These are phyloP conservation scores for Diadromus collaris DNA, from an alignment of 2,888 invertebrate species.

Conservation along the genomic window DNA sequence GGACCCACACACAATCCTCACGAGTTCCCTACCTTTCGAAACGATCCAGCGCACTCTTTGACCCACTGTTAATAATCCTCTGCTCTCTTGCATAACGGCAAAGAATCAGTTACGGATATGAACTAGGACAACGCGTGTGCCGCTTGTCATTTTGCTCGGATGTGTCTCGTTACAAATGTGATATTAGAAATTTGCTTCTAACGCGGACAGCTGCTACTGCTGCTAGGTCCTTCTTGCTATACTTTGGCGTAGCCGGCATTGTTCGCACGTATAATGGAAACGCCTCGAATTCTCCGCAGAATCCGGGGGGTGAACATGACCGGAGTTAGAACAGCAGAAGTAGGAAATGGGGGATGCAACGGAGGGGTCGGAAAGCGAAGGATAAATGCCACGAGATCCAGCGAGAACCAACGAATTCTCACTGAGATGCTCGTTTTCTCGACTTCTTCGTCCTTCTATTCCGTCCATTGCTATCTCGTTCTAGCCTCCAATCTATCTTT, in stretches of 20 bases:
- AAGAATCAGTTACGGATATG: constrained; percentile 37
- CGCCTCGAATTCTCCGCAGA: constrained; percentile 71
- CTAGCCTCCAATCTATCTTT: background rate
- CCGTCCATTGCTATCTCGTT: background rate
- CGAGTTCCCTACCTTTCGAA: constrained; percentile 23
- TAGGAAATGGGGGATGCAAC: constrained; percentile 19
- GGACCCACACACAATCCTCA: constrained; percentile 24
- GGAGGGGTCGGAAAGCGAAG: constrained; percentile 16
- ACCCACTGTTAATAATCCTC: constrained; percentile 41
- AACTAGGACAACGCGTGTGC: background rate
- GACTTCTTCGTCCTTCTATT: constrained; percentile 8
- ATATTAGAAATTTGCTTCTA: constrained; percentile 76
- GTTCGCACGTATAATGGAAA: constrained; percentile 69
- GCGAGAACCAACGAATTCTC: constrained; percentile 46
- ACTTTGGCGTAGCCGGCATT: constrained; percentile 34
- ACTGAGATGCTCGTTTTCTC: constrained; percentile 23
- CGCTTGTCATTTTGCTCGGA: no score
- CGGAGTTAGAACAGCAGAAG: constrained; percentile 1
- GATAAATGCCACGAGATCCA: constrained; percentile 43
- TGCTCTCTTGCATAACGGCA: constrained; percentile 16
- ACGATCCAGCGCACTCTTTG: constrained; percentile 43
- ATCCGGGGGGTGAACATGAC: constrained; percentile 53
- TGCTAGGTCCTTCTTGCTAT: constrained; percentile 60
- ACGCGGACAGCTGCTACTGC: constrained; percentile 71
- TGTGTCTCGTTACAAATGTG: constrained; percentile 64